phyloP scores from a whole-genome alignment of 2,113 vertebrate species.

The Dipodomys merriami region DNA sequence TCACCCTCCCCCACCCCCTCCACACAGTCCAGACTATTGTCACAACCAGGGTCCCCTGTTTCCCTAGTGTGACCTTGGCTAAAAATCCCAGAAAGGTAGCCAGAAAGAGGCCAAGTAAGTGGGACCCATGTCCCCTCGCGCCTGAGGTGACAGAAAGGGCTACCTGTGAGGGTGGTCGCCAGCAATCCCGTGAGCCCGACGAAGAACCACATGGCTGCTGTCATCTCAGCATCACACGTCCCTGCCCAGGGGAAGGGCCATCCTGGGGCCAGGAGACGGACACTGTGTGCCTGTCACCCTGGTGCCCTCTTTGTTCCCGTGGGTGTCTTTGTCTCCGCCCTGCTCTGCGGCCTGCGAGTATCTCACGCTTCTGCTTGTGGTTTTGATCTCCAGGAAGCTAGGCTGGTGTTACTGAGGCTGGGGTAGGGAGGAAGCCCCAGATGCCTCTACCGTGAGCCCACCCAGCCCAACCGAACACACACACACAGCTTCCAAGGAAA shows the following conservation, averaged over 20 bases:
- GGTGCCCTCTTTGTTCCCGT: neutral
- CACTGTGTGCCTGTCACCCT: accelerated
- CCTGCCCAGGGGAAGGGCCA: neutral
- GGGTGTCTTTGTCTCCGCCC: neutral
- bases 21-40: neutral
- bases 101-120: neutral
- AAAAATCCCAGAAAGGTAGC: neutral
- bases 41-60: neutral
- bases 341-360: neutral
- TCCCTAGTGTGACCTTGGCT: neutral
- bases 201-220: constrained; percentile 30
- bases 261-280: neutral
- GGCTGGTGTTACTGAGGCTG: constrained; percentile 40
- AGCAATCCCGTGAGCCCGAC: constrained; percentile 21
- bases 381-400: constrained; percentile 83
- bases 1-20: too few relatives aligned
- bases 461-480: neutral
- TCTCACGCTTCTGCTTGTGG: constrained; percentile 68
- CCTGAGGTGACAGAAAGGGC: neutral
- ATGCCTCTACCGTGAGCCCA: neutral
- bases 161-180: constrained; percentile 65
- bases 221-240: neutral
- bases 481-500: neutral
- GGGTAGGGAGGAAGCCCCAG: neutral
- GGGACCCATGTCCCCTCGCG: neutral